Base-by-base conservation (phyloP, 2,888 invertebrate genomes). In the Entomobrya proxima region DNA sequence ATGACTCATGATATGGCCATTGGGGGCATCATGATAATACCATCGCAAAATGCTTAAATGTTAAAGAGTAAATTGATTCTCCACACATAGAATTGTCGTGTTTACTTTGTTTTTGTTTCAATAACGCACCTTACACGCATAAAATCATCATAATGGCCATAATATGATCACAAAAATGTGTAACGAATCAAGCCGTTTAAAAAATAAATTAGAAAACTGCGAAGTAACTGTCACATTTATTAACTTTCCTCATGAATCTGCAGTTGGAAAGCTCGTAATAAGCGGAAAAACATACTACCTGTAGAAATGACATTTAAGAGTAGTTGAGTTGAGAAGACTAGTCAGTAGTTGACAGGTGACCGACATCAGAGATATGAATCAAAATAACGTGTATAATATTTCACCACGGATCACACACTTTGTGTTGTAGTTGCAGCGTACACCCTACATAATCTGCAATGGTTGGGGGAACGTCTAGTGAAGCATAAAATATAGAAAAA, bases 1-100 rank as follows among this genome's bases (percentile, higher is more conserved):
- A 82, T 82, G 82, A 82, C 55, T 75, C 82, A 82, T 82, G 82
- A 82, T 82, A 75, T 82, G 64, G 75, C 75, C 64, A 82, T 76
- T 52, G 83, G 83, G 83, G 83, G 83, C 76, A 76, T 83, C 83
- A 50, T 83, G 76, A 83, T 76, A 83, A n/a, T 76, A 67, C 30
- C 40, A 37, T 67, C 76, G 9, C 44, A 13, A 79, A 82, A 15
- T 37, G n/a, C 24, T 72, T n/a, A n/a, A n/a, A n/a, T n/a, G n/a
- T n/a, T 64, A 37, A 61, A 35, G 27, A 82, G 30, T 75, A 82
- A 82, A 82, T 82, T 75, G 82, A 82, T 82, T 82, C n/a, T 44
- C 61, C 82, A 82, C 82, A 75, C 75, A 82, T 64, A 74, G 47
- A 47, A 72, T 72, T 50, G 24, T 24, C 30, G 35, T 32, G 35